A percentile compares a stretch with the other conserved stretches of the same genome.
Evolutionary conservation across 1,140 invertebrate species (phyloP).

Genomic region (Drosophila albomicans): DNA sequence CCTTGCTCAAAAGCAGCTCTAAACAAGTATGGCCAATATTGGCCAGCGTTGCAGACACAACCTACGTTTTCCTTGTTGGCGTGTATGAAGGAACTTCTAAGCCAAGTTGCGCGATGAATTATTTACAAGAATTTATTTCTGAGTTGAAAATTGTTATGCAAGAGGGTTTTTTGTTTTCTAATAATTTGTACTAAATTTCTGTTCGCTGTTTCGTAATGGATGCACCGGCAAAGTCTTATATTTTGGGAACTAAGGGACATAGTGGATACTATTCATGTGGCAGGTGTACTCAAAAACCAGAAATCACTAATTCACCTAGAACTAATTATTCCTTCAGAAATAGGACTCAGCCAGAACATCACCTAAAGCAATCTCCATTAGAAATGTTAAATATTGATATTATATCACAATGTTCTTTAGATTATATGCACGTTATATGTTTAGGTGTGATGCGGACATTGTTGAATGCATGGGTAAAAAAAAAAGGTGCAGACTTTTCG

Average conservation of each 20-base stretch:
- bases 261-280: not conserved
- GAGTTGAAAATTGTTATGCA: not conserved
- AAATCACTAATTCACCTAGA: constrained; percentile 3
- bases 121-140: not conserved
- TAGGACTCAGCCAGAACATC: constrained; percentile 39
- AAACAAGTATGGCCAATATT: too few species aligned
- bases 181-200: not conserved
- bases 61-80: too few species aligned
- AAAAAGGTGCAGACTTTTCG: constrained; percentile 32
- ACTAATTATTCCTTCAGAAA: constrained; percentile 8
- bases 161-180: not conserved
- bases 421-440: constrained; percentile 52
- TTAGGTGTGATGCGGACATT: constrained; percentile 44
- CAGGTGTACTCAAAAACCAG: constrained; percentile 37
- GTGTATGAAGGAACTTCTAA: too few species aligned
- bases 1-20: not conserved
- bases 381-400: constrained; percentile 44
- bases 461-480: constrained; percentile 43
- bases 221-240: not conserved
- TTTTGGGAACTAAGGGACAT: not conserved
- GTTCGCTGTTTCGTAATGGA: not conserved
- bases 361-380: constrained; percentile 29
- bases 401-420: constrained; percentile 30
- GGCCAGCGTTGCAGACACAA: too few species aligned
- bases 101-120: not conserved